Evolutionary conservation across 2,797 vertebrate genomes (phyloP), one percentile per base, ranked within the genome.

Genomic region (Hafferia zeledoni): DNA sequence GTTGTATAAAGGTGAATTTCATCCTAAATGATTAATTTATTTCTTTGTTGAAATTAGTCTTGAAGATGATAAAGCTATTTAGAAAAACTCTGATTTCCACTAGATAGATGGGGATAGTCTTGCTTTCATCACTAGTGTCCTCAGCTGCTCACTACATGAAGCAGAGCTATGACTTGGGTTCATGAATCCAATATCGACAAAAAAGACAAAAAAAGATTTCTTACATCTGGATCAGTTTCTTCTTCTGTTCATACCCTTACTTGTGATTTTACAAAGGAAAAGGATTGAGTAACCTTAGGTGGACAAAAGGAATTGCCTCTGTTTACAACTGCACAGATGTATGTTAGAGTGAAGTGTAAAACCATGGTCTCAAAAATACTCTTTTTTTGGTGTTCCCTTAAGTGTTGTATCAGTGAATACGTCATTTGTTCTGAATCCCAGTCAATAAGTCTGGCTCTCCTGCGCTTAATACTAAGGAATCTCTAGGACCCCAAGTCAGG

Each of bases 261-360:
- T 25, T 65, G 12, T 72, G 35, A 6, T 91, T 74, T 64, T 63
- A n/a, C 27, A 75, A 55, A 84, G 13, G 28, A 44, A 83, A 65
- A 70, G 0, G 5, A 50, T 18, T 75, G 27, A 46, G 14, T 7
- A 75, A 7, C 11, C 7, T 60, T 39, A 33, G 9, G 31, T 72
- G 12, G 7, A 59, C 11, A 24, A 65, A 2, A 12, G 9, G 3
- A 30, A 31, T n/a, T 81, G 4, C 13, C 53, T 77, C 55, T 41
- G 12, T 64, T 74, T 64, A 17, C 15, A 56, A 11, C 18, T 28
- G 13, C 33, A 43, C 19, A n/a, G 31, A 39, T 0, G 0, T 25
- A 9, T 37, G 10, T 17, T 65, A 59, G 14, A 87, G 37, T 17
- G 44, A 74, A 59, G 17, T 16, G 12, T 61, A 76, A 90, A 79